Evolutionary conservation across 1,140 invertebrate genomes (phyloP), one percentile per base, ranked within the genome.

Genomic region (Oreohelix idahoensis): DNA sequence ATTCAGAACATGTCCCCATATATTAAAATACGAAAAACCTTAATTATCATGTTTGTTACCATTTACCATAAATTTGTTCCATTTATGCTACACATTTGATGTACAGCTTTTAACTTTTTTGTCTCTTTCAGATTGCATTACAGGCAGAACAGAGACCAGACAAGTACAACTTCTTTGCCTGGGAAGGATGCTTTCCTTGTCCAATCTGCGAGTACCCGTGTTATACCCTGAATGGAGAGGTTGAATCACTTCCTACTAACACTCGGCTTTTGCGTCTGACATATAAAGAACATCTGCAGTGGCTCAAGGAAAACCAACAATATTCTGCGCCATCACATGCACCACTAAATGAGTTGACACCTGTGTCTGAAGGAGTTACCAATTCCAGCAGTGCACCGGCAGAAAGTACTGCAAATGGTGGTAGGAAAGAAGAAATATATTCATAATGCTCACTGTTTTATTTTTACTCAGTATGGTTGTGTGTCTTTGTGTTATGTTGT

Each of bases 161-260:
- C 0, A 76, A 51, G 32, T 76, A 76, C 45, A 76, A 76, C 29
- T 76, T 76, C 45, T 76, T 76, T 35, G 42, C 38, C 53, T 76
- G 74, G 74, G 74, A 49, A 1, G 38, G 74, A 10, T 49, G 38
- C 17, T 76, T 76, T 26, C 74, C 74, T 29, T 76, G 74, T 76
- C 74, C 74, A n/a, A 23, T 76, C 36, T 76, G 74, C 20, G 10
- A 53, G 15, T 76, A 76, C 36, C 74, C 74, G 1, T 76, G 74
- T 53, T 76, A 76, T 29, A 45, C 42, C 1, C 74, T 76, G 23
- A 51, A 35, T 35, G 74, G 42, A 13, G 36, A 36, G 1, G 2
- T 76, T 1, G 32, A 45, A 26, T n/a, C 32, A 29, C 11, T 76
- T 1, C 74, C 74, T 8, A 39, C 29, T 1, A 76, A 76, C 23